These are phyloP conservation scores for Ceratitis capitata DNA, from an alignment of 1,140 invertebrate species.

Conservation along the genomic window DNA sequence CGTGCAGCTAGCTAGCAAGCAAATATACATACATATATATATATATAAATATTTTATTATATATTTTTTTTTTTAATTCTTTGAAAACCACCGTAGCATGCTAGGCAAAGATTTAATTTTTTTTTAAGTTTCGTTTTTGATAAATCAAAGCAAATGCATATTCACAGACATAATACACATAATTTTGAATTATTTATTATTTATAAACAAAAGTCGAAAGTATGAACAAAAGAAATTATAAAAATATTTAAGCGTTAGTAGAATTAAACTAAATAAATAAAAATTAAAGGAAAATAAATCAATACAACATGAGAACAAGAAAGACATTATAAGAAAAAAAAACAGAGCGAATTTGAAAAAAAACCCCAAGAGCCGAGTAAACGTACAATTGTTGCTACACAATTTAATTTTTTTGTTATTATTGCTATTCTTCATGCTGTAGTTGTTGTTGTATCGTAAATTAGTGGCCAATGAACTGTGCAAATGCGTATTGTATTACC, in stretches of 20 bases:
- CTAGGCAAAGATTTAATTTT: no score
- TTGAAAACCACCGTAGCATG: no score
- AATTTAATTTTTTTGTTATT: background rate
- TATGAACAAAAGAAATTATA: background rate
- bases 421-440: no score
- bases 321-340: no score
- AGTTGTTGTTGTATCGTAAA: background rate
- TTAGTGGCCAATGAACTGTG: slow-evolving; percentile 23
- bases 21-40: no score
- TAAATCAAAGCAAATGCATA: no score
- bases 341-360: background rate
- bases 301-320: background rate
- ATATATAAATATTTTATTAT: no score
- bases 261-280: background rate
- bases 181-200: background rate
- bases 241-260: background rate
- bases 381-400: slow-evolving; percentile 11
- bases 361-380: background rate
- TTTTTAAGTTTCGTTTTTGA: no score
- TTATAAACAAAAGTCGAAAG: background rate
- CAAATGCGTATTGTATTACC: background rate
- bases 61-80: no score
- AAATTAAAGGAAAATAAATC: background rate
- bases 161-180: background rate
- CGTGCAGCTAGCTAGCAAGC: no score